These are phyloP conservation scores for Patella depressa DNA, from an alignment of 2,888 invertebrate genomes.

Conservation along the genomic window DNA sequence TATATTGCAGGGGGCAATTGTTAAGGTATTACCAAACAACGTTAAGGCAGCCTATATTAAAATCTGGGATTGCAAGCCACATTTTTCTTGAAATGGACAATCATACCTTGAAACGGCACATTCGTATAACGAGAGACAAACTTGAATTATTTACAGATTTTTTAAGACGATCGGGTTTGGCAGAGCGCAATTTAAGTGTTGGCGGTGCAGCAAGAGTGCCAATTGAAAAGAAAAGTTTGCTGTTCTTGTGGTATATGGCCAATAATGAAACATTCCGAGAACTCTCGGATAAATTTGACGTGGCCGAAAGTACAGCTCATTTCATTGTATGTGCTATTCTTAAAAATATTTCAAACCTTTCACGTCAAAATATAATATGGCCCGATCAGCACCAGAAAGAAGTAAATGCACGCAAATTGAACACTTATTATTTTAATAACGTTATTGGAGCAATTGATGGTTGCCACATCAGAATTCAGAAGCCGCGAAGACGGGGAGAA, in stretches of 20 bases:
- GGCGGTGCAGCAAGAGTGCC: neutral
- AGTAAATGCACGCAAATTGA: neutral
- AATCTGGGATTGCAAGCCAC: conserved; percentile 2
- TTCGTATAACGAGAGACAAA: neutral
- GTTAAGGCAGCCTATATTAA: neutral
- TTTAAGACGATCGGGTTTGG: neutral
- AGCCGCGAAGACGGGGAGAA: conserved; percentile 15
- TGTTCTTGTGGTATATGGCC: conserved; percentile 10
- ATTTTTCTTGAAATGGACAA: conserved; percentile 1
- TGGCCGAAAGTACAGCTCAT: conserved; percentile 10
- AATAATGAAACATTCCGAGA: conserved; percentile 8
- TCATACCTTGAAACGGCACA: neutral
- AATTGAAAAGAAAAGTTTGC: neutral
- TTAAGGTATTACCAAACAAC: neutral
- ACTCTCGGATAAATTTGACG: conserved; percentile 7
- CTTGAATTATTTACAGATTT: neutral
- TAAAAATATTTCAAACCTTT: neutral
- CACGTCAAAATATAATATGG: neutral
- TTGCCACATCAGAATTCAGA: conserved; percentile 28
- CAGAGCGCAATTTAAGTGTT: neutral
- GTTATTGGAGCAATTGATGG: conserved; percentile 34
- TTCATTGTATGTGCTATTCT: neutral
- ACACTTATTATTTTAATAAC: conserved; percentile 22
- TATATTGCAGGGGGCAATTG: neutral
- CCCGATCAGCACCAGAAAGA: neutral